Base-by-base conservation (phyloP, 2,113 vertebrate genomes). In the Crotophaga sulcirostris region DNA sequence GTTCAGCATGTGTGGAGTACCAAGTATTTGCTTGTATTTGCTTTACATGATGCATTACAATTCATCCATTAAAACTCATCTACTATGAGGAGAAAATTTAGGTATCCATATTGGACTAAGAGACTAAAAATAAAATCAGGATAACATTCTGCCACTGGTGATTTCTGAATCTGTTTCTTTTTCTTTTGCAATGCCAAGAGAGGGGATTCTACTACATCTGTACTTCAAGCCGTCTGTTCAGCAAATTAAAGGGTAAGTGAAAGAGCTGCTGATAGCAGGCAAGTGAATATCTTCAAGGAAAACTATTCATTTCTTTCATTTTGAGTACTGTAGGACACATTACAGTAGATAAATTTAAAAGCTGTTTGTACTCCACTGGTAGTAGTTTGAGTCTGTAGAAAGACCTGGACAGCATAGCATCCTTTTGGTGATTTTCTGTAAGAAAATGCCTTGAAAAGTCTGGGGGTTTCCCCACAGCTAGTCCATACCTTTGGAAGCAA, bases 351-450 rank as follows among this genome's bases (percentile, higher is more conserved):
- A 58, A 56, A 74, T 2, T 3, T 14, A 20, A 81, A 40, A 34
- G 2, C 7, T 84, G 19, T 75, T 78, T 62, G 38, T 54, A 11
- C 28, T 86, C 36, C n/a, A 47, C 0, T n/a, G 33, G 7, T 28
- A 0, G 0, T 24, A 70, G 7, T 8, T 7, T 87, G 17, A 1
- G 0, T 26, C 56, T 84, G 24, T 77, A 29, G 66, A 59, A 85
- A 67, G 34, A 59, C 10, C 9, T 4, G 13, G 15, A 66, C 8
- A 29, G 2, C 29, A 36, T 10, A 10, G 9, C 19, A 58, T 23
- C 36, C 36, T 75, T 38, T 40, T 38, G 31, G 13, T 62, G 28
- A 62, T 23, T 36, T 36, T 44, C 47, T 78, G 4, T 36, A 59
- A 38, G 18, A 40, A 10, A 84, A 87, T 82, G 14, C 2, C 14